phyloP scores from a whole-genome alignment of 2,888 invertebrate species.

The Diarsia mendica region DNA sequence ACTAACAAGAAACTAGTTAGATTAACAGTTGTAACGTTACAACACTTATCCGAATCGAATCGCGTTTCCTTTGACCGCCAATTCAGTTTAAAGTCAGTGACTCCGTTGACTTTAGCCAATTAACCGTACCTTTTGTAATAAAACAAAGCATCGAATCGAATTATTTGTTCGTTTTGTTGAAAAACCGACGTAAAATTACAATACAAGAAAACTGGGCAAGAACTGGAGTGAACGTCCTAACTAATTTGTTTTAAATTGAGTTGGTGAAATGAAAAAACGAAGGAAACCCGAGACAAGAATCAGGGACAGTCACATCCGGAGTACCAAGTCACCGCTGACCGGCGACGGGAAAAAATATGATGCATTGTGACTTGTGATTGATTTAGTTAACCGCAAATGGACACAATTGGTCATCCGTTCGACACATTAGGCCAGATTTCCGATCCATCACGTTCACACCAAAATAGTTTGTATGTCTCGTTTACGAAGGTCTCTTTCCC shows the following conservation, averaged over 20 bases:
- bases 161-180: constrained; percentile 69
- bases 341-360: constrained; percentile 64
- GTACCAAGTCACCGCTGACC: constrained; percentile 67
- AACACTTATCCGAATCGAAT: constrained; percentile 70
- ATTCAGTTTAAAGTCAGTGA: constrained; percentile 72
- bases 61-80: constrained; percentile 74
- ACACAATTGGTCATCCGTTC: constrained; percentile 72
- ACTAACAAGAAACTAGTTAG: constrained; percentile 65
- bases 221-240: constrained; percentile 78
- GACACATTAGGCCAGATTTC: constrained; percentile 59
- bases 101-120: constrained; percentile 70
- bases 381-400: constrained; percentile 80
- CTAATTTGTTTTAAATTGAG: constrained; percentile 85
- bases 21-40: constrained; percentile 63
- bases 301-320: constrained; percentile 82
- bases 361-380: constrained; percentile 72
- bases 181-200: constrained; percentile 65
- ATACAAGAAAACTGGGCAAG: constrained; percentile 69
- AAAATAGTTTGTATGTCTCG: constrained; percentile 40
- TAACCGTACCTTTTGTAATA: constrained; percentile 73
- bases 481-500: background rate
- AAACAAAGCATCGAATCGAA: constrained; percentile 69
- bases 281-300: constrained; percentile 68
- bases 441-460: constrained; percentile 26
- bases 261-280: constrained; percentile 75